Base-by-base conservation (phyloP, 2,113 vertebrate genomes). In the Myotis davidii region DNA sequence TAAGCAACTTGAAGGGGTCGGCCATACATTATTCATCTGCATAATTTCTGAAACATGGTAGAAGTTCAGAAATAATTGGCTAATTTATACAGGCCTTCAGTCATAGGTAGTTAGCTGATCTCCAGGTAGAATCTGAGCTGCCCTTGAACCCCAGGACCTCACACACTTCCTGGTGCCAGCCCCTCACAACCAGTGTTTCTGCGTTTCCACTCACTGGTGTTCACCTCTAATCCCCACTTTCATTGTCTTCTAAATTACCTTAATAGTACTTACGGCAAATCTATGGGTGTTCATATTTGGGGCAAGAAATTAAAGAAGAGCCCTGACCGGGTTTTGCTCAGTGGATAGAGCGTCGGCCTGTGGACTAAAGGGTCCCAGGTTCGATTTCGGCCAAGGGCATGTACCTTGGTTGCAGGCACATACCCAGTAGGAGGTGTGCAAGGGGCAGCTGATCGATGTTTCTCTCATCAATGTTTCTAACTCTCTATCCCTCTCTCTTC, bases 1-100 rank as follows among this genome's bases (percentile, higher is more conserved):
- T 54, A 76, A 70, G 52, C 37, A 70, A 67, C 25, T 72, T 72
- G 59, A 90, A 7, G 52, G 27, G 37, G 82, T 4, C 85, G 29
- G 37, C 29, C 50, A 94, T 76, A 74, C 42, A 93, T 77, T 94
- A 95, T 94, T 91, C 70, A 89, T 91, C 42, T 86, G 20, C 37
- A 59, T 81, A 86, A 89, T 87, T 94, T 45, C 42, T 79, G 54
- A 95, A 85, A 93, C 27, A 79, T 14, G 50, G 76, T 3, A 86
- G 50, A 94, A 83, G 50, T 59, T 87, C 67, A 86, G 89, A 82
- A 85, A 54, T 85, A 93, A 64, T 45, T 86, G 64, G 54, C 29
- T 74, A 84, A 32, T 10, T 87, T 48, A 89, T 85, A 45, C 5
- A 94, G 77, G 25, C 17, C 34, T 65, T 94, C 56, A 21, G 29